These are phyloP conservation scores for Todiramphus chloris DNA, from an alignment of 2,113 vertebrate genomes.

Conservation along the genomic window DNA sequence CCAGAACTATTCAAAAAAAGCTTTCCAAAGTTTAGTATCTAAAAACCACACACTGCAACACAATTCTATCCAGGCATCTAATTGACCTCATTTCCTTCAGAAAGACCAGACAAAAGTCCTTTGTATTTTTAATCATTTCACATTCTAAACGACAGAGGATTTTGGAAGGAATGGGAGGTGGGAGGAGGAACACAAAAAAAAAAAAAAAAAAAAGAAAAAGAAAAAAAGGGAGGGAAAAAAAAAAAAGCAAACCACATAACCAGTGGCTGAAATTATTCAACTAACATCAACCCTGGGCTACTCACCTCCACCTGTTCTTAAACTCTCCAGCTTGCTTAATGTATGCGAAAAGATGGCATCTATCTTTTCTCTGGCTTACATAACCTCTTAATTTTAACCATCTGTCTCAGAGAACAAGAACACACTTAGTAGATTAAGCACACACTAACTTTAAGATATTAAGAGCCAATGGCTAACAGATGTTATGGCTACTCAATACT, in stretches of 20 bases:
- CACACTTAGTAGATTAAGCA: not conserved
- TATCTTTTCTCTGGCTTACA: not conserved
- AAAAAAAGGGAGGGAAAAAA: not conserved
- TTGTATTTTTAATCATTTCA: slow-evolving; percentile 8
- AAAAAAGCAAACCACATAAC: not conserved
- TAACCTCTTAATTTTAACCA: not conserved
- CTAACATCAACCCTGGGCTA: not conserved
- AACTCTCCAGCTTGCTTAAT: not conserved
- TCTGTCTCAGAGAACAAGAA: not conserved
- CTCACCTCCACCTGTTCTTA: not conserved
- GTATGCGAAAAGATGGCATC: not conserved
- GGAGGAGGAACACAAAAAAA: too few relatives aligned
- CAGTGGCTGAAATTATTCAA: not conserved
- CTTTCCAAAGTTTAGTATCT: not conserved
- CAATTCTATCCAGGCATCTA: slow-evolving; percentile 21
- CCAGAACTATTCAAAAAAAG: not conserved
- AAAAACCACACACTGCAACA: not conserved
- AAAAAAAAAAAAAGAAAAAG: not conserved
- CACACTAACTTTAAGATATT: not conserved
- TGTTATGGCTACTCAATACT: not conserved
- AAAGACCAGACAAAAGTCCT: not conserved
- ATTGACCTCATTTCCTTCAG: slow-evolving; percentile 25
- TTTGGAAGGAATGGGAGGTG: not conserved
- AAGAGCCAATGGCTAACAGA: not conserved
- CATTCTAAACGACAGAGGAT: not conserved